Base-by-base conservation (phyloP, 2,113 vertebrate species). In the Rhinolophus ferrumequinum region DNA sequence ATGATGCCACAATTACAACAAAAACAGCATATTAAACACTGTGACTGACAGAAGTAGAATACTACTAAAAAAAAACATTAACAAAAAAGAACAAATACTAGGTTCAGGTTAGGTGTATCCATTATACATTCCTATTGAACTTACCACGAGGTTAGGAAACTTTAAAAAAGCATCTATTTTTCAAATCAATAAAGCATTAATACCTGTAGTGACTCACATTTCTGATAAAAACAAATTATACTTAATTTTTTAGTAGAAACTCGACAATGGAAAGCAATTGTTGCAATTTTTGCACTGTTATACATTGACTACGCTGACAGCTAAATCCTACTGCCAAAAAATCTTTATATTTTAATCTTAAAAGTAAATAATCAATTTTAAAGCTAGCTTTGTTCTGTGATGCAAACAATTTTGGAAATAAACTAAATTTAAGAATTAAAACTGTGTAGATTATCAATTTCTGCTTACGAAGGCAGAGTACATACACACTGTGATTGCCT, bases 221-320 rank as follows among this genome's bases (percentile, higher is more conserved):
- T 89, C n/a, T 80, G 47, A 64, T 47, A 84, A 96, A 90, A 87
- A 84, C 33, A 85, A 96, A 88, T 82, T 64, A 38, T 24, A 70
- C 1, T 90, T 81, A 67, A 26, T 41, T 60, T 95, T 90, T 56
- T 33, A 93, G 19, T 38, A 76, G 28, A 92, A 86, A 62, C 33
- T 87, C 58, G 85, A 90, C 30, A 92, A 60, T 28, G 26, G 70
- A 88, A 88, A 69, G 38, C n/a, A 70, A 96, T 21, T 64, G 6
- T 81, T 62, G n/a, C 41, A 60, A 95, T 22, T 62, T 9, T 67
- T 56, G 11, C 24, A 58, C 15, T 72, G 41, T 15, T 81, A 1
- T 38, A 82, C 2, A 67, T 1, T 3, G 52, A 56, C 38, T 58
- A 38, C 35, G 14, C 26, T 79, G 47, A 8, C 22, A 66, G 50